Evolutionary conservation across 2,797 vertebrate species (phyloP), one percentile per base, ranked within the genome.

Genomic region (Cynodonichthys magdalenae): DNA sequence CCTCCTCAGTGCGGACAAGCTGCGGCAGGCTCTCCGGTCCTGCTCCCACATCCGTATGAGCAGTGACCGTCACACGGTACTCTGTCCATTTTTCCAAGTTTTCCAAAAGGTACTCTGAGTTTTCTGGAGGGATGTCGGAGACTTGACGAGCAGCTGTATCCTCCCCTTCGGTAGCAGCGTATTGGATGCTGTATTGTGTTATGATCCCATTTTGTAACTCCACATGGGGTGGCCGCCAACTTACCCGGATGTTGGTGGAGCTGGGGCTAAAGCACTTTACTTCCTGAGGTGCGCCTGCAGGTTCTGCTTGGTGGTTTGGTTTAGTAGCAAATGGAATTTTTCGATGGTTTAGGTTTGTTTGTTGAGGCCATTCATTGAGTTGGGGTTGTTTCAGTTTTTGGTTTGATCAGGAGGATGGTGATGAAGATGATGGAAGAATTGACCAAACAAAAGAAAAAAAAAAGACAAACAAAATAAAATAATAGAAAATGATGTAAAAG

Each of bases 51-150:
- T 98, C 96, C 59, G 97, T 99, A 85, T 96, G 95, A 89, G 97
- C 97, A 58, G 90, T 95, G 89, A 99, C 95, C 60, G 95, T 95
- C 89, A 99, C 95, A 19, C 90, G 93, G 91, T 99, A 99, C 74
- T 98, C 95, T 89, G 96, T 99, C 97, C 97, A 99, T 95, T 99
- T 99, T 93, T 99, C 97, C 96, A 99, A 94, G 81, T 96, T 95
- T 93, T 98, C 96, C 96, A 99, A 96, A 94, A 97, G 94, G 92
- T 96, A 96, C 57, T 94, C 93, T 51, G 91, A 93, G 90, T 80
- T 95, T 90, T 98, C 95, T 54, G 96, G 91, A 55, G 94, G 92
- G 82, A 99, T 96, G 92, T 90, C 92, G 83, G 89, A 82, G 92
- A 97, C 91, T 85, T 95, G 93, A 29, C 67, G 93, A 71, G 90